Evolutionary conservation across 2,888 invertebrate species (phyloP).

Genomic region (Aphodius sticticus): DNA sequence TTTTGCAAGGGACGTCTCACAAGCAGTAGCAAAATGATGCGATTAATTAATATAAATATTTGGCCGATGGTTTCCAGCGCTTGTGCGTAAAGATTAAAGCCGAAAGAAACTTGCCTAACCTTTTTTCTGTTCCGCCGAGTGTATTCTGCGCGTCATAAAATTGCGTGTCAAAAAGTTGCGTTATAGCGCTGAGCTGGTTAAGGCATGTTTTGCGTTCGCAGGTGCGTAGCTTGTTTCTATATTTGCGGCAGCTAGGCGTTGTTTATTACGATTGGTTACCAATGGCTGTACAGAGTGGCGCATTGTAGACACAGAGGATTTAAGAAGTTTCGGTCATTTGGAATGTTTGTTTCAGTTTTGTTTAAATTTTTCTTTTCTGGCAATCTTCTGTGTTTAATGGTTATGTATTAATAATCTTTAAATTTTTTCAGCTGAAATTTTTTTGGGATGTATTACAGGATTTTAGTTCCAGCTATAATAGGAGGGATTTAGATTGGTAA

Average conservation of each 20-base stretch:
- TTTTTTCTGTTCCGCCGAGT: not conserved
- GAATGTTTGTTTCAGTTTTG: not conserved
- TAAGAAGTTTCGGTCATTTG: not conserved
- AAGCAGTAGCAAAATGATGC: not conserved
- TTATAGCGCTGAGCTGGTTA: not conserved
- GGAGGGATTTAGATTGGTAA: constrained; percentile 18
- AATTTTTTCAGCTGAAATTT: constrained; percentile 19
- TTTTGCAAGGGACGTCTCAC: constrained; percentile 33
- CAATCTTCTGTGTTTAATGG: constrained; percentile 19
- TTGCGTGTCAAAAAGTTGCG: not conserved
- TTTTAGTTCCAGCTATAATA: constrained; percentile 11
- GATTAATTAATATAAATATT: constrained; percentile 9
- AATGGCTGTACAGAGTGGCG: constrained; percentile 13
- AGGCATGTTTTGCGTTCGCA: constrained; percentile 26
- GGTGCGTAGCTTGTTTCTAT: constrained; percentile 18
- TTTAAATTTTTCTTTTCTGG: not conserved
- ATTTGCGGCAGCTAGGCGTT: constrained; percentile 29
- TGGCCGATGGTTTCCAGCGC: constrained; percentile 37
- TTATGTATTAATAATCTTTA: constrained; percentile 10
- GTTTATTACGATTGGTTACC: constrained; percentile 25
- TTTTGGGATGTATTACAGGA: constrained; percentile 14
- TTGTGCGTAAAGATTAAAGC: constrained; percentile 32
- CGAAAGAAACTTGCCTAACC: constrained; percentile 28
- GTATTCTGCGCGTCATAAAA: not conserved
- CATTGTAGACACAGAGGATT: constrained; percentile 20